Conservation (phyloP, 2,113 vertebrate genomes). For the Hemiscyllium ocellatum region DNA sequence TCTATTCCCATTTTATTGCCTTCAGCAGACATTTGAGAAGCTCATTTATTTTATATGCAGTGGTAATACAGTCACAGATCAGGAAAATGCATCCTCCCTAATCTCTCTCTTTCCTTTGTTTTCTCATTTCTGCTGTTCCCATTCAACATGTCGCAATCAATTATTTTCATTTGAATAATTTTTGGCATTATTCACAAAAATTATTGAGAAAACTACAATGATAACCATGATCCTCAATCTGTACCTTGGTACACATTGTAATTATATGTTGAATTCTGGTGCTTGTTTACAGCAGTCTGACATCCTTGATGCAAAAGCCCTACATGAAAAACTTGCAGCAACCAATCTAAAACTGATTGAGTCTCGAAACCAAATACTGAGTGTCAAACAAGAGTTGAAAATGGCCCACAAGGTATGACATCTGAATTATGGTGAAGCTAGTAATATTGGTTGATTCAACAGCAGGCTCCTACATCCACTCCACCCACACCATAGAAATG, state of each 20-base stretch:
- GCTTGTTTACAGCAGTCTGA: constrained; percentile 51
- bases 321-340: constrained; percentile 74
- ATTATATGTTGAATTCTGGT: not conserved
- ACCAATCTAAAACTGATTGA: constrained; percentile 72
- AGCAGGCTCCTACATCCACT: not conserved
- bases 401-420: constrained; percentile 78
- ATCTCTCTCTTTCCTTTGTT: not conserved
- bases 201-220: not conserved
- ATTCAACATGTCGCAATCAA: too few relatives aligned
- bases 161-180: not conserved
- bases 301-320: constrained; percentile 61
- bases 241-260: not conserved
- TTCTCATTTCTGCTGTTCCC: not conserved
- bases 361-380: constrained; percentile 82
- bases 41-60: not conserved
- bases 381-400: constrained; percentile 73
- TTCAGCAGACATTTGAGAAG: not conserved
- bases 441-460: not conserved
- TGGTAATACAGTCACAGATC: not conserved
- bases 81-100: not conserved
- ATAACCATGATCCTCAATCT: not conserved
- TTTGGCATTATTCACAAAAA: not conserved
- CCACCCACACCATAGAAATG: not conserved
- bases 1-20: not conserved
- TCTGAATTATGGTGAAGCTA: not conserved